Evolutionary conservation across 2,888 invertebrate species (phyloP), one percentile per base, ranked within the genome.

Genomic region (Drosophila barbarae): DNA sequence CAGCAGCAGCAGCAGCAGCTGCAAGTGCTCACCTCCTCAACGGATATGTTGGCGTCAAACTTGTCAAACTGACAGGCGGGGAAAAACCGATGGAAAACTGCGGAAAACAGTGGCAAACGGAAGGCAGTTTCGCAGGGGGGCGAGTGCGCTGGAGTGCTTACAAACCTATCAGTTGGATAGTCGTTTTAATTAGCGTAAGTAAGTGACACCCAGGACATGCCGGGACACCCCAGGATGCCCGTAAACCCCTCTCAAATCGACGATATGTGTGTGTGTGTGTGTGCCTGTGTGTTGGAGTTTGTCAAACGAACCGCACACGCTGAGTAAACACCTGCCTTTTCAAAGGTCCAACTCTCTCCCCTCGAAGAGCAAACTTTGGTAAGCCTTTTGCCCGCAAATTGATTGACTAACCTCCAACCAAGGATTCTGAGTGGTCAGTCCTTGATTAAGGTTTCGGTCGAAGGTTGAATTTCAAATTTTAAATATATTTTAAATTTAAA

Each of bases 171-270:
- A 55, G 32, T 61, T 55, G 51, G 46, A 46, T 58, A 54, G 57
- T 38, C 73, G 75, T 74, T 79, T 63, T 83, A 79, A 83, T 79
- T 79, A 79, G 83, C 83, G 83, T 80, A 80, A 83, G 79, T 79
- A 83, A 77, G 76, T 80, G 80, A 65, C 80, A 77, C 58, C 58
- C 57, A 68, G 46, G 32, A 21, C 46, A 21, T 18, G 1, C 1
- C 2, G 3, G 28, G 4, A 30, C 26, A 46, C 30, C 30, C 28
- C 28, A 18, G 44, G 15, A 10, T 7, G 6, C 44, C 28, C 21
- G 28, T 35, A 26, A 26, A 26, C 32, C 41, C 26, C 26, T 7
- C 26, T 26, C 26, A 26, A 26, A 26, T 26, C 26, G 8, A n/a
- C 28, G 5, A 15, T 10, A 23, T 23, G 21, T 21, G 21, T 34